Base-by-base conservation (phyloP, 64 coral and sea anemone genomes). In the Stichodactyla helianthus region DNA sequence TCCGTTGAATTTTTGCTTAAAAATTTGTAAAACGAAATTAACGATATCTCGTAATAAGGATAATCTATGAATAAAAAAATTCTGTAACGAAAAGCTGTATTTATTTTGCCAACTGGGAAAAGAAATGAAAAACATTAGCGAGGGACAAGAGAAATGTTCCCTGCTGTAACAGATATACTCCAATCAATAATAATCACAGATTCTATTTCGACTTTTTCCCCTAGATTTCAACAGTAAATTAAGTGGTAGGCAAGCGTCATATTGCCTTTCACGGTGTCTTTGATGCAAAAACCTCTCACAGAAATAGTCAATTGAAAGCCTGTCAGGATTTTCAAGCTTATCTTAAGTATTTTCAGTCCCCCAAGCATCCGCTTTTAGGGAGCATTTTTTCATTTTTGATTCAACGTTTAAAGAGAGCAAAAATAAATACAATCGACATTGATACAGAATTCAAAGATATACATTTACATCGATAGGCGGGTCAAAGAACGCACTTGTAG, bases 341-440 rank as follows among this genome's bases (percentile, higher is more conserved):
- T 81, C 78, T 81, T 54, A 52, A 81, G 31, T 52, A 81, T 53
- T 81, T 51, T 81, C 52, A 81, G 78, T 53, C 78, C 52, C 18
- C 15, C 17, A n/a, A 51, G 51, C 51, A 81, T 81, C 78, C 78
- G 78, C 52, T 81, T 16, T 54, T 20, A 15, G 51, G 26, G 5
- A 20, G 17, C 51, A 8, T 81, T 50, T 81, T 51, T 81, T 13
- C 23, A 74, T 74, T 27, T 5, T 26, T 74, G 9, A 31, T 74
- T 31, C 23, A 74, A 74, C 27, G 27, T 28, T n/a, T 26, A 70
- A 20, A 70, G 10, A 79, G 6, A 16, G 28, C 28, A 35, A 51
- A 79, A 79, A 19, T 35, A 35, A 79, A 10, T 79, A 16, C 5
- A 51, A 51, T 12, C 2, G 14, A 44, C 35, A 44, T 52, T 51